phyloP scores from a whole-genome alignment of 2,888 invertebrate species.

The Pristionchus exspectatus region DNA sequence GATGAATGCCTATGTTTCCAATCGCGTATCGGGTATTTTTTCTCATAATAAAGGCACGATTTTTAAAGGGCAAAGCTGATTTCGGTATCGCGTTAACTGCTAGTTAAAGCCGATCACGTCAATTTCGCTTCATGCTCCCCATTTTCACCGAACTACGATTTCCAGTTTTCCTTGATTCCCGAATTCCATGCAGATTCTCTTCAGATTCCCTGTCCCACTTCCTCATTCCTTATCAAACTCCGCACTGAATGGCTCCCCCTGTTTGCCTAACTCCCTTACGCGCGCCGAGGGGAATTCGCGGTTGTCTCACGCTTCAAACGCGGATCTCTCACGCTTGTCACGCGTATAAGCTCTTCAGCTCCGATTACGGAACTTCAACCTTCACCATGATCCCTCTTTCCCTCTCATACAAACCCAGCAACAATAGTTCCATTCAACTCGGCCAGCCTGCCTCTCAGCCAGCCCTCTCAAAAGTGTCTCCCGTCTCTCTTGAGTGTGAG shows the following conservation, averaged over 20 bases:
- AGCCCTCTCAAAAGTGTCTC: constrained; percentile 27
- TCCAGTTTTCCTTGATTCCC: neutral
- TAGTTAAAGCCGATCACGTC: too few species aligned
- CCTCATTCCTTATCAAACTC: constrained; percentile 49
- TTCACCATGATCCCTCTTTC: neutral
- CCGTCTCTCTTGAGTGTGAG: neutral
- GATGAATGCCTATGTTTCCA: neutral
- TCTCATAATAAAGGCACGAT: neutral
- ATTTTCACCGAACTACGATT: neutral
- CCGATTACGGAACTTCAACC: constrained; percentile 20
- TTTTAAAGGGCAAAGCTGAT: too few species aligned
- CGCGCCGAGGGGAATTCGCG: neutral
- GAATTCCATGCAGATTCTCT: neutral
- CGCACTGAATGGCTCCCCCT: neutral
- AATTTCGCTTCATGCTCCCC: too few species aligned
- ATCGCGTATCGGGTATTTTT: neutral
- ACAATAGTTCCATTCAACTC: neutral
- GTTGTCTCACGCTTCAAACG: neutral
- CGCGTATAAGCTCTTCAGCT: neutral
- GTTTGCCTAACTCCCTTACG: neutral
- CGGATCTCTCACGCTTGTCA: neutral
- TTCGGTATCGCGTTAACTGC: too few species aligned
- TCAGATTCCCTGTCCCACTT: neutral
- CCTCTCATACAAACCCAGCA: neutral
- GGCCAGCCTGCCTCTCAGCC: neutral